Conservation (phyloP, 2,888 invertebrate genomes). For the Pachycephus smyrnensis region DNA sequence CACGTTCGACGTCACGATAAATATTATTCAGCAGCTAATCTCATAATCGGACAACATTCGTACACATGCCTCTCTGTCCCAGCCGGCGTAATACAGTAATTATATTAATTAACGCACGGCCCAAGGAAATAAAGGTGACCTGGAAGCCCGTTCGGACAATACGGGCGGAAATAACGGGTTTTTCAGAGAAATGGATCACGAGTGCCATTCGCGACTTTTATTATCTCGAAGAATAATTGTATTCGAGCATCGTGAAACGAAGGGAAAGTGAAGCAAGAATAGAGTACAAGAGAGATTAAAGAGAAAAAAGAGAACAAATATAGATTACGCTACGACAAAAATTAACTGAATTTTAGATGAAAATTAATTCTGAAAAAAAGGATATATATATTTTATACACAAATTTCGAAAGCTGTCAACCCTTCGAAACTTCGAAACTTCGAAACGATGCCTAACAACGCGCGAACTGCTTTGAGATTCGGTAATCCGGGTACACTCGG, state of each 20-base stretch:
- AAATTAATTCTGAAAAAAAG: too few relatives aligned
- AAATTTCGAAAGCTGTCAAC: neutral
- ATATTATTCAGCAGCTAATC: neutral
- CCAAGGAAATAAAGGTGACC: neutral
- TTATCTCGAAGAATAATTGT: neutral
- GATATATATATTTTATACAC: neutral
- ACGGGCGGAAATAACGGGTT: constrained; percentile 5
- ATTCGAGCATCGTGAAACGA: neutral
- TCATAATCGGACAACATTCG: neutral
- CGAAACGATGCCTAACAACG: neutral
- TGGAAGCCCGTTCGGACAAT: constrained; percentile 2
- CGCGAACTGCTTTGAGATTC: neutral
- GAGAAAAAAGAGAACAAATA: neutral
- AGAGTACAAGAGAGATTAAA: neutral
- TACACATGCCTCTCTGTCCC: neutral
- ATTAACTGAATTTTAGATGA: too few relatives aligned
- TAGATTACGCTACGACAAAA: too few relatives aligned
- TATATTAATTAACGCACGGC: neutral
- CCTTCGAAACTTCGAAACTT: neutral
- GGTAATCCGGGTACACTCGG: neutral
- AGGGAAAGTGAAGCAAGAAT: neutral
- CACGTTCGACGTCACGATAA: neutral
- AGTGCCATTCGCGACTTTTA: neutral
- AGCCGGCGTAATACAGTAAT: neutral
- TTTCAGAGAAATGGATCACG: neutral